Percentiles rank a stretch among this genome's conserved stretches.
phyloP scores from a whole-genome alignment of 2,888 invertebrate genomes.

The Euzetes globulus region DNA sequence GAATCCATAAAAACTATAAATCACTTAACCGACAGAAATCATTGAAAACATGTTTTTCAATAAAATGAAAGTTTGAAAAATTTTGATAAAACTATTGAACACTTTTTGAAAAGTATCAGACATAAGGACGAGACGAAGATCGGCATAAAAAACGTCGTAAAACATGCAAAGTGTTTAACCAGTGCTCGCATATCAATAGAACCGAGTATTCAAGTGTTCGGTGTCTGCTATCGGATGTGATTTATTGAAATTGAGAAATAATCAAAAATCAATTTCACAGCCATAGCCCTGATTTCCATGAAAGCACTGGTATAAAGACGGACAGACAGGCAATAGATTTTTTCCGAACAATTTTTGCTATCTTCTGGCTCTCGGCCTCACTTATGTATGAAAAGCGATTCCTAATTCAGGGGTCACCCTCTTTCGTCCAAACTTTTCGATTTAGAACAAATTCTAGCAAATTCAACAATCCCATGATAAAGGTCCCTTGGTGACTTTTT shows the following conservation, averaged over 20 bases:
- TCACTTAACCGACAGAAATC: not conserved
- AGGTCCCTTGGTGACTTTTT: too few relatives aligned
- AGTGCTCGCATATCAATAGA: not conserved
- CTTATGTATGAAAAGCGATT: too few relatives aligned
- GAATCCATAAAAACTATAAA: not conserved
- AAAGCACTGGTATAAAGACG: not conserved
- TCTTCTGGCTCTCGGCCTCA: not conserved
- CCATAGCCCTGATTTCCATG: not conserved
- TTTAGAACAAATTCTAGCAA: too few relatives aligned
- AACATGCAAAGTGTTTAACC: not conserved
- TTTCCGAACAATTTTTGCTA: not conserved
- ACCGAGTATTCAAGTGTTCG: not conserved
- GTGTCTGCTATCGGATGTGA: constrained; percentile 17
- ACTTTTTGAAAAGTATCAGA: not conserved
- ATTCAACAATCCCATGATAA: too few relatives aligned
- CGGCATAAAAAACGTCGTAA: not conserved
- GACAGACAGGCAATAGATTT: not conserved
- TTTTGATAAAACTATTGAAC: not conserved
- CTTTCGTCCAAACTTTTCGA: too few relatives aligned
- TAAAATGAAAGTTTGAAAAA: not conserved
- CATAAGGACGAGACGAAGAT: too few relatives aligned
- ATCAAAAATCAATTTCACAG: constrained; percentile 29
- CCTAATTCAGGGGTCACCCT: too few relatives aligned
- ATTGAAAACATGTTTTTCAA: not conserved
- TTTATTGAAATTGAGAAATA: constrained; percentile 30